These are phyloP conservation scores for Ara ararauna DNA, from an alignment of 2,797 vertebrate genomes.

Conservation along the genomic window DNA sequence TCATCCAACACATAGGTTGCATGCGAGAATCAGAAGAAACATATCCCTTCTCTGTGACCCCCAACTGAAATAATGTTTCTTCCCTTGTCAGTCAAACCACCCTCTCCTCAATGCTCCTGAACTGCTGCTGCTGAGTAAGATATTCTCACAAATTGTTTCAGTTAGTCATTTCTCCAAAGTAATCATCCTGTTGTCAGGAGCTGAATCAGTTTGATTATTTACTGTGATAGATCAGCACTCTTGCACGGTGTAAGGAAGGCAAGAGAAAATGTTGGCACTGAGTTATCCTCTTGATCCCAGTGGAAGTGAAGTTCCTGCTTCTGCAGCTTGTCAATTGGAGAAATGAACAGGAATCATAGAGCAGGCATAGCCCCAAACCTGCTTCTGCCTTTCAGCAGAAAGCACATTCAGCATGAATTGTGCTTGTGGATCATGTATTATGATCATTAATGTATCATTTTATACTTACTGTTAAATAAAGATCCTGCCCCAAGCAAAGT, in stretches of 20 bases:
- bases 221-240: not conserved
- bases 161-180: not conserved
- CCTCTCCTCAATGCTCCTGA: not conserved
- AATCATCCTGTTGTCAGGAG: not conserved
- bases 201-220: not conserved
- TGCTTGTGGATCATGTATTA: not conserved
- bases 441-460: not conserved
- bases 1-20: not conserved
- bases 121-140: not conserved
- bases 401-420: not conserved
- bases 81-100: not conserved
- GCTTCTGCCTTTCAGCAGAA: not conserved
- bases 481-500: not conserved
- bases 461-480: not conserved
- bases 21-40: not conserved
- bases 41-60: not conserved
- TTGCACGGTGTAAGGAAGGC: not conserved
- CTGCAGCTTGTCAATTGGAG: not conserved
- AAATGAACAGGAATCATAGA: not conserved
- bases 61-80: not conserved
- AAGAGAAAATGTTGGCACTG: not conserved
- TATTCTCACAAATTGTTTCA: not conserved
- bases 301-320: not conserved
- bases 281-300: not conserved
- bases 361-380: not conserved